A percentile compares a stretch with the other conserved stretches of the same genome.
These are phyloP conservation scores for Epizoanthus fatuus DNA, from an alignment of 92 coral and sea anemone species.

Conservation along the genomic window DNA sequence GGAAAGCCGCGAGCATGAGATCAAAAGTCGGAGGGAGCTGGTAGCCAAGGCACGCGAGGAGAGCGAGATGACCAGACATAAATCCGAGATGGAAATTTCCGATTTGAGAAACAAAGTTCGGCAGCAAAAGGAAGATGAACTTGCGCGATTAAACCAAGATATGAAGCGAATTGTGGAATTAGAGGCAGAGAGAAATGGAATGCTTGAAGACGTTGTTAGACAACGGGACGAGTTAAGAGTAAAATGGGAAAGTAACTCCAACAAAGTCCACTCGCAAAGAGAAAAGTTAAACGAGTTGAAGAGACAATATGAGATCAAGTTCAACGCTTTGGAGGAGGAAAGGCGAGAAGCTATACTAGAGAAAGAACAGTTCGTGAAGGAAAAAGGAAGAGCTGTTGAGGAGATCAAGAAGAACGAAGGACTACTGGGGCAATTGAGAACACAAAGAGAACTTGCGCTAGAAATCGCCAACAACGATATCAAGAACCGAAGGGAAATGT, in stretches of 20 bases:
- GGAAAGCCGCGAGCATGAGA: slow-evolving; percentile 79
- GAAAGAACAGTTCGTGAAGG: slow-evolving; percentile 80
- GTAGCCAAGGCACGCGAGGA: slow-evolving; percentile 85
- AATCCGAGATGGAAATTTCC: slow-evolving; percentile 84
- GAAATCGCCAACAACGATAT: slow-evolving; percentile 72
- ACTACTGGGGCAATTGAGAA: slow-evolving; percentile 59
- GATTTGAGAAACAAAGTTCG: slow-evolving; percentile 80
- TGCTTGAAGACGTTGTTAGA: slow-evolving; percentile 70
- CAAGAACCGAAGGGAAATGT: slow-evolving; percentile 80
- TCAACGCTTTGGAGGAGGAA: slow-evolving; percentile 83
- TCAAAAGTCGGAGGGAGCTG: slow-evolving; percentile 77
- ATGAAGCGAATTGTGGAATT: slow-evolving; percentile 83
- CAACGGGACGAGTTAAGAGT: slow-evolving; percentile 75
- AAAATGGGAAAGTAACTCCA: slow-evolving; percentile 86
- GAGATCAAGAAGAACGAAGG: slow-evolving; percentile 71
- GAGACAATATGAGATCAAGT: slow-evolving; percentile 75
- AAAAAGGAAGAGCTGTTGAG: slow-evolving; percentile 67
- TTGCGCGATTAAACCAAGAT: slow-evolving; percentile 77
- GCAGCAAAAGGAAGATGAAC: slow-evolving; percentile 88
- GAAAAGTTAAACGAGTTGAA: slow-evolving; percentile 72
- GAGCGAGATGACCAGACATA: slow-evolving; percentile 76
- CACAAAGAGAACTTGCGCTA: slow-evolving; percentile 80
- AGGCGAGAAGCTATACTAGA: slow-evolving; percentile 77
- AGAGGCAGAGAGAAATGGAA: slow-evolving; percentile 83
- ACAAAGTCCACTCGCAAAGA: slow-evolving; percentile 72